Base-by-base conservation (phyloP, 1,140 invertebrate genomes). In the Frieseomelitta varia region DNA sequence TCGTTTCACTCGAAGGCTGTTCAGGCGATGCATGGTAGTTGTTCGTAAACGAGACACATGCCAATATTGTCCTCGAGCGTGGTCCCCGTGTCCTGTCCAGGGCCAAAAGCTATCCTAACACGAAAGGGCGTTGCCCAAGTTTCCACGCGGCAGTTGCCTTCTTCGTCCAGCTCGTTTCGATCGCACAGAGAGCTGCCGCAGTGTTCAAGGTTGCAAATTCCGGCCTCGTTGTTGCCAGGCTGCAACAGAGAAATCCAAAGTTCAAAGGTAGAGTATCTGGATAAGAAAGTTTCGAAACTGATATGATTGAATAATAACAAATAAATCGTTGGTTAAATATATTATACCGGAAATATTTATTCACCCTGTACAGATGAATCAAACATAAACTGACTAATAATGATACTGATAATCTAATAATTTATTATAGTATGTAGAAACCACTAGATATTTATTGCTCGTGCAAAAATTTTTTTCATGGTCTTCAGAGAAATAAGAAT, bases 51-150 rank as follows among this genome's bases (percentile, higher is more conserved):
- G 51, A 98, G 90, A 91, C 97, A 98, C 95, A 97, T 97, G 61
- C 97, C 97, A 68, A 97, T 96, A 91, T 98, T 97, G 80, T 98
- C 97, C 88, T 98, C 97, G 0, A 97, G 96, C 19, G 95, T 97
- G n/a, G 95, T 95, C 83, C 97, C 96, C 51, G 93, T 93, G 0
- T 95, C 93, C 34, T 92, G 93, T 0, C 96, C 96, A 0, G 96
- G 95, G 6, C 97, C 97, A 91, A 98, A 98, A 77, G 97, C 96
- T 0, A 98, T 95, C 17, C 97, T 96, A 51, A 98, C 96, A n/a
- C 96, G 96, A 92, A 97, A 98, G 1, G 97, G 97, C 0, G 96
- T 96, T 4, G 96, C 96, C 47, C 96, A 97, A 85, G 96, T 97
- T 94, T 98, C 97, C 24, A 98, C 96, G 21, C 96, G 94, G 87